These are phyloP conservation scores for Clostera curtula DNA, from an alignment of 2,888 invertebrate genomes.

Conservation along the genomic window DNA sequence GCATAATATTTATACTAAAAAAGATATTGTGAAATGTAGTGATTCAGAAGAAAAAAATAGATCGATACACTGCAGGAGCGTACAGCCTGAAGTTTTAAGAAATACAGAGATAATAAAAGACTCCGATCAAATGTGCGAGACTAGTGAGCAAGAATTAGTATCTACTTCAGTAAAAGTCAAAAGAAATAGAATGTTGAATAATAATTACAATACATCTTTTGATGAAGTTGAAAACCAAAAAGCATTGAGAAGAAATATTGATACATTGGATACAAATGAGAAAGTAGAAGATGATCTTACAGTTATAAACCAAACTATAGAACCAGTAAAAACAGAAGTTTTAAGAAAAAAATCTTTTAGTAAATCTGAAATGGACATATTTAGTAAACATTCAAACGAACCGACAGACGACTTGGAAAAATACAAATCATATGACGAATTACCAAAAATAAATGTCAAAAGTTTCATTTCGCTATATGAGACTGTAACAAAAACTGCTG, in stretches of 20 bases:
- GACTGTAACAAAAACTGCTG: slow-evolving; percentile 46
- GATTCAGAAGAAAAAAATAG: slow-evolving; percentile 12
- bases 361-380: slow-evolving; percentile 68
- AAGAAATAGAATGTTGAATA: slow-evolving; percentile 32
- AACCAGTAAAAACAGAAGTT: slow-evolving; percentile 12
- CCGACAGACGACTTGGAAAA: slow-evolving; percentile 43
- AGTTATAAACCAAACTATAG: slow-evolving; percentile 11
- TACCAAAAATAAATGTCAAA: slow-evolving; percentile 61
- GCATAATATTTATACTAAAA: slow-evolving; percentile 42
- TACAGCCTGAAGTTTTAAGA: slow-evolving; percentile 4
- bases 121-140: too few relatives aligned
- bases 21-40: slow-evolving; percentile 25
- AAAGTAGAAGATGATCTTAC: slow-evolving; percentile 25
- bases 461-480: slow-evolving; percentile 61
- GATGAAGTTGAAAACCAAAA: slow-evolving; percentile 26
- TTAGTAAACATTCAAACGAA: slow-evolving; percentile 44
- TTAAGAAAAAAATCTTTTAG: slow-evolving; percentile 54
- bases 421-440: slow-evolving; percentile 60
- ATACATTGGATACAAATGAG: slow-evolving; percentile 22
- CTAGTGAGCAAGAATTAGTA: slow-evolving; percentile 1
- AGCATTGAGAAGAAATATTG: slow-evolving; percentile 13
- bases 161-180: slow-evolving; percentile 32
- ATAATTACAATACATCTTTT: slow-evolving; percentile 32
- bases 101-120: slow-evolving; percentile 8
- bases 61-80: slow-evolving; percentile 4